phyloP scores from a whole-genome alignment of 2,888 invertebrate genomes.

The Leucophenga montana region DNA sequence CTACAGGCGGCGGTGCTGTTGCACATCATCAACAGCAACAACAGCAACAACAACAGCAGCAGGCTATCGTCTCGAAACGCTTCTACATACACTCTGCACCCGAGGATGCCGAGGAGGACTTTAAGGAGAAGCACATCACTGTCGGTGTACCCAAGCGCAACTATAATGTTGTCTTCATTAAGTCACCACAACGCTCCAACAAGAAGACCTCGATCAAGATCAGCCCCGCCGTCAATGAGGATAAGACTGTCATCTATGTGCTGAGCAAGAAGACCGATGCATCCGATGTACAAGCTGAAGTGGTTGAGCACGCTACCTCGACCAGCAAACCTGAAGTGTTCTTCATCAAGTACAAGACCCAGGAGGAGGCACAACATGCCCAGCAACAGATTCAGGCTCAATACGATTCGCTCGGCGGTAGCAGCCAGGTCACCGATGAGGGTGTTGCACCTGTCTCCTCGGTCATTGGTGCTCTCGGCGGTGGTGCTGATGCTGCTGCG shows the following conservation, averaged over 20 bases:
- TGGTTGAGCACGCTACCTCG: conserved; percentile 65
- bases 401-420: conserved; percentile 71
- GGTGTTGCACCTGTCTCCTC: conserved; percentile 71
- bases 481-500: conserved; percentile 41
- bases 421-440: conserved; percentile 70
- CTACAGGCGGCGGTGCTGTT: conserved; percentile 12
- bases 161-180: conserved; percentile 73
- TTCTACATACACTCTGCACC: conserved; percentile 73
- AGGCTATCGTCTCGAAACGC: conserved; percentile 68
- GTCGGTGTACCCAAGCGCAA: conserved; percentile 72
- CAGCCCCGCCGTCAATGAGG: conserved; percentile 69
- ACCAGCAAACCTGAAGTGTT: conserved; percentile 73
- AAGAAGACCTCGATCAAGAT: conserved; percentile 69
- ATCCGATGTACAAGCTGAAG: conserved; percentile 67
- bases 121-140: conserved; percentile 67
- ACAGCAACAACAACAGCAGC: conserved; percentile 53
- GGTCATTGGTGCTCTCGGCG: conserved; percentile 69
- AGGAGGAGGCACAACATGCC: conserved; percentile 71
- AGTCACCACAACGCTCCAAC: conserved; percentile 67
- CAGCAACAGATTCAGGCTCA: conserved; percentile 72
- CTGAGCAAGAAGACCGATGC: conserved; percentile 70
- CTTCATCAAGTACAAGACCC: conserved; percentile 73
- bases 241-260: conserved; percentile 73
- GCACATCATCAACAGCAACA: conserved; percentile 44
- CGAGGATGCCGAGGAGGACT: conserved; percentile 69